Conservation (phyloP, 2,113 vertebrate species). For the Festucalex cinctus region DNA sequence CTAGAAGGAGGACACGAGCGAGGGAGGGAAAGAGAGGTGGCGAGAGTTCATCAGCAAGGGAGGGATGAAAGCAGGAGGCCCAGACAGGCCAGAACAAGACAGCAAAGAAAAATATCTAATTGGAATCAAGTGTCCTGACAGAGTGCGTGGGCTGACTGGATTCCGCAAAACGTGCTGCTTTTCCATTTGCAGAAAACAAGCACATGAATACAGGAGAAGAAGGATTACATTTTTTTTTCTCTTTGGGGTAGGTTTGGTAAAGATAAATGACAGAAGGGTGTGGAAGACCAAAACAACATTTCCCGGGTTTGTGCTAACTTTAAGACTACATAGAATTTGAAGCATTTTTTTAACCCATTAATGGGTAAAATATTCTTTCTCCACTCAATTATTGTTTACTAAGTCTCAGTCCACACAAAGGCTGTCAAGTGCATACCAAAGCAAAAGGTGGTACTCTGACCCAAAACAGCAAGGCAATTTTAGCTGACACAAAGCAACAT, state of each 20-base stretch:
- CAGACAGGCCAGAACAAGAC: conserved; percentile 76
- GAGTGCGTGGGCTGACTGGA: conserved; percentile 66
- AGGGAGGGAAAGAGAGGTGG: conserved; percentile 52
- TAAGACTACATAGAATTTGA: not conserved
- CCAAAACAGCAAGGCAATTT: not conserved
- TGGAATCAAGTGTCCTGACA: conserved; percentile 77
- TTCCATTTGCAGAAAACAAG: conserved; percentile 58
- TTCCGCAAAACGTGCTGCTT: conserved; percentile 68
- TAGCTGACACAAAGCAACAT: not conserved
- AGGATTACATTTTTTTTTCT: conserved; percentile 37
- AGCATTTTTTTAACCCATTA: not conserved
- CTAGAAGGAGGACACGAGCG: conserved; percentile 57
- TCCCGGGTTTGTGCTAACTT: conserved; percentile 49
- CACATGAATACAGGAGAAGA: conserved; percentile 18
- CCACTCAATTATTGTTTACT: not conserved
- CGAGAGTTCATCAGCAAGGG: conserved; percentile 61
- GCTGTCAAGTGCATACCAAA: not conserved
- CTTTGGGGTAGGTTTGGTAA: conserved; percentile 49
- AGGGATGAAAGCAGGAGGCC: conserved; percentile 63
- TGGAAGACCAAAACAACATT: conserved; percentile 59
- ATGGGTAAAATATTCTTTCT: not conserved
- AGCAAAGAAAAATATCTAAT: conserved; percentile 77
- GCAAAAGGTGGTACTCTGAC: not conserved
- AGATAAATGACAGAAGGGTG: conserved; percentile 64
- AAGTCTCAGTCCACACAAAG: not conserved